Base-by-base conservation (phyloP, 1,140 invertebrate species). In the Samia ricini region DNA sequence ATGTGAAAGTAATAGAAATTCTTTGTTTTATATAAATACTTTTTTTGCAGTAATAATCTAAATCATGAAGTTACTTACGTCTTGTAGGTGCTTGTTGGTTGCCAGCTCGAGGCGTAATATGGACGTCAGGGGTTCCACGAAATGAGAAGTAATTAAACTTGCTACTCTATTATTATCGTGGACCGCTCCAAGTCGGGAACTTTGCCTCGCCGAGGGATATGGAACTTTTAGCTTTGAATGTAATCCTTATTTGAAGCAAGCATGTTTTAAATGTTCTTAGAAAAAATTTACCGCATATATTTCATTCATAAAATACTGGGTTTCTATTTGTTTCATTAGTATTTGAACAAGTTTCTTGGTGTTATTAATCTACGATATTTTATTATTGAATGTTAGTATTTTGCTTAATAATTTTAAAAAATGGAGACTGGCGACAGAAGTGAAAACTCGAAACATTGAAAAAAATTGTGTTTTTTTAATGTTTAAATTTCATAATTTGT, bases 101-200 rank as follows among this genome's bases (percentile, higher is more conserved):
- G n/a, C n/a, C 57, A 50, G 59, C 26, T 26, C 10, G 60, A 22
- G 52, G 60, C 60, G 60, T 61, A 56, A 56, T 50, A 55, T 61
- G 26, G 15, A 20, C 55, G 57, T 67, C 62, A 58, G 49, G 58
- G 29, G 56, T 60, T 72, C 56, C 51, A 71, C 64, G 71, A 74
- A 79, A 74, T 68, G 68, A 71, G 71, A 84, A 86, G 81, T 86
- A 86, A 86, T 86, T 86, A 84, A 86, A 83, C 77, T 86, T 81
- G 76, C 74, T 81, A 83, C 71, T 78, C 65, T 76, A 81, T 79
- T 80, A 81, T 83, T 83, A 81, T 83, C 69, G 74, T 66, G 69
- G 72, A 79, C 64, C 63, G 52, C 63, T 65, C 36, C 49, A 57
- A 81, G 74, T 74, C 77, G 77, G 63, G 61, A 80, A 80, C 72